These are phyloP conservation scores for Oryzaephilus surinamensis DNA, from an alignment of 1,140 invertebrate genomes.

Conservation along the genomic window DNA sequence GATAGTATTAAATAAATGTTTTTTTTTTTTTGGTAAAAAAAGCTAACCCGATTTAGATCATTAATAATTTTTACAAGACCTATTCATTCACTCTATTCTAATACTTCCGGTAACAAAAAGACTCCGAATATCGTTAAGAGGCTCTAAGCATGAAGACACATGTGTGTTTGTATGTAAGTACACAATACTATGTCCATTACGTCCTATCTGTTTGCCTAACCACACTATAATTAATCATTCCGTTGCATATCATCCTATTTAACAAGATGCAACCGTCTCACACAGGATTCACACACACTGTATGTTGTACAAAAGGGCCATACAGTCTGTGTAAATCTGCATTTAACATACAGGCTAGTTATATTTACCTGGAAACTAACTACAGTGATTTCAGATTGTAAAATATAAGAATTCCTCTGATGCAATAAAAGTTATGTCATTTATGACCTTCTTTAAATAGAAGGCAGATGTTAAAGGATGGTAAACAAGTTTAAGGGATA, in stretches of 20 bases:
- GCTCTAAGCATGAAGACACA: constrained; percentile 8
- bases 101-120: constrained; percentile 25
- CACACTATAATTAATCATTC: constrained; percentile 23
- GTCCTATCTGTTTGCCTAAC: constrained; percentile 14
- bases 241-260: constrained; percentile 24
- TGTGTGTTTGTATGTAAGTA: constrained; percentile 4
- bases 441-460: too few relatives aligned
- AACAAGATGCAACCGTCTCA: constrained; percentile 23
- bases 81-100: constrained; percentile 15
- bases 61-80: constrained; percentile 22
- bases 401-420: too few relatives aligned
- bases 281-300: constrained; percentile 15
- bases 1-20: too few relatives aligned
- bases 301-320: constrained; percentile 7
- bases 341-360: too few relatives aligned
- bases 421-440: too few relatives aligned
- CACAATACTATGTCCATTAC: constrained; percentile 15
- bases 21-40: too few relatives aligned
- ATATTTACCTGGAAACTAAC: too few relatives aligned
- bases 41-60: constrained; percentile 20
- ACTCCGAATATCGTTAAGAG: constrained; percentile 9
- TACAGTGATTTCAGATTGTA: too few relatives aligned
- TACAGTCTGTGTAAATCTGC: too few relatives aligned
- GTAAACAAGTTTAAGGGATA: too few relatives aligned
- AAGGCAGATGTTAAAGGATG: too few relatives aligned